A percentile compares a stretch with the other conserved stretches of the same genome.
These are phyloP conservation scores for Callosobruchus maculatus DNA, from an alignment of 2,888 invertebrate genomes.

Conservation along the genomic window DNA sequence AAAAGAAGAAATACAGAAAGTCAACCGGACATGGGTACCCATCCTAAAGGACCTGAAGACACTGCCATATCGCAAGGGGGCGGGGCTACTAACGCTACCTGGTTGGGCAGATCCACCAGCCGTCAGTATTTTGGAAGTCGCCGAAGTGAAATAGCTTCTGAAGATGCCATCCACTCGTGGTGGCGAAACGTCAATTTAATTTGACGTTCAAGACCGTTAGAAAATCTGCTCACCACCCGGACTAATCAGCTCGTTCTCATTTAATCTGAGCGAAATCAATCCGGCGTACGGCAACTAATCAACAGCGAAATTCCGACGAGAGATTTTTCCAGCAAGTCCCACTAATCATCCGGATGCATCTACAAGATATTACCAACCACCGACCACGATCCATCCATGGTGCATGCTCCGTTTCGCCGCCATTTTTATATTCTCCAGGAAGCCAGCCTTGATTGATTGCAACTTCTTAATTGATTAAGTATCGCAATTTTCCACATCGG, in stretches of 20 bases:
- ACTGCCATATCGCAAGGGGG: too few relatives aligned
- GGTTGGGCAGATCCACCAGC: too few relatives aligned
- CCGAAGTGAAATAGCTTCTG: too few relatives aligned
- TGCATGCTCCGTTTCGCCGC: neutral
- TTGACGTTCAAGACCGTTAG: too few relatives aligned
- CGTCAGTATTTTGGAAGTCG: too few relatives aligned
- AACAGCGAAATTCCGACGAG: neutral
- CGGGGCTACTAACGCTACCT: too few relatives aligned
- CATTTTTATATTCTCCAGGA: neutral
- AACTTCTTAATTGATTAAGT: slow-evolving; percentile 38
- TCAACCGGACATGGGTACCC: too few relatives aligned
- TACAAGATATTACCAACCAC: neutral
- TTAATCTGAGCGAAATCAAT: neutral
- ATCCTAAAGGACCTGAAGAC: too few relatives aligned
- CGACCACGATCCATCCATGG: neutral
- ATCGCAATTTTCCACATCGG: slow-evolving; percentile 29
- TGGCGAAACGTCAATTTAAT: too few relatives aligned
- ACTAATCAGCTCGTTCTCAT: neutral
- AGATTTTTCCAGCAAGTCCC: neutral
- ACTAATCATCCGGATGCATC: neutral
- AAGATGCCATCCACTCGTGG: too few relatives aligned
- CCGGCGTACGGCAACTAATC: neutral
- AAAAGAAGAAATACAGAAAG: too few relatives aligned
- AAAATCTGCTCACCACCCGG: too few relatives aligned
- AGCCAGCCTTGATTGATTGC: slow-evolving; percentile 32